These are phyloP conservation scores for Nephrotoma appendiculata DNA, from an alignment of 2,888 invertebrate species.

Conservation along the genomic window DNA sequence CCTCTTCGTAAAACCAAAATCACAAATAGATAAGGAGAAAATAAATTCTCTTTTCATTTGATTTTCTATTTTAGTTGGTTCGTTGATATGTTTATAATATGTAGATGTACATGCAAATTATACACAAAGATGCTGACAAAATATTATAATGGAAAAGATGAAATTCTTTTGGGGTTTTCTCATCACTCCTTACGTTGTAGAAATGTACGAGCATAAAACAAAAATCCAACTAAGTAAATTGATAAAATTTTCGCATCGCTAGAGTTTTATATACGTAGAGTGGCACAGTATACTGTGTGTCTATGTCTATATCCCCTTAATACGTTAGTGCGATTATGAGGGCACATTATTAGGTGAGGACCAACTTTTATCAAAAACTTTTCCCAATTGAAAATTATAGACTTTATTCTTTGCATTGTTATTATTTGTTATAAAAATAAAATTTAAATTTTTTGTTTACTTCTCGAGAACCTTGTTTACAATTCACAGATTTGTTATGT, in stretches of 20 bases:
- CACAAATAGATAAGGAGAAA: not conserved
- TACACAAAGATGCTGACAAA: not conserved
- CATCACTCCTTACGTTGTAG: not conserved
- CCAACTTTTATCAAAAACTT: not conserved
- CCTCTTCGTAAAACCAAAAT: not conserved
- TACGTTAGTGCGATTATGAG: not conserved
- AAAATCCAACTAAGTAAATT: not conserved
- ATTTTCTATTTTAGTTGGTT: not conserved
- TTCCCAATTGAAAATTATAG: not conserved
- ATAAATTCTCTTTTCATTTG: not conserved
- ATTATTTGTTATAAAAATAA: not conserved
- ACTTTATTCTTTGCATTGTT: not conserved
- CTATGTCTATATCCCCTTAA: not conserved
- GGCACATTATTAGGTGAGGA: not conserved
- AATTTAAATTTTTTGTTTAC: not conserved
- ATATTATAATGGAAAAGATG: not conserved
- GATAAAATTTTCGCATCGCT: not conserved
- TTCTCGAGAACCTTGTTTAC: not conserved
- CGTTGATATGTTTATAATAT: not conserved
- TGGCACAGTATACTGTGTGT: not conserved
- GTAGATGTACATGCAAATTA: not conserved
- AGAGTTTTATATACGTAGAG: not conserved
- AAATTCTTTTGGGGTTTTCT: not conserved
- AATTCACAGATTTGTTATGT: not conserved
- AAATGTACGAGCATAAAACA: not conserved